phyloP scores from a whole-genome alignment of 2,113 vertebrate genomes.

The Struthidea cinerea region DNA sequence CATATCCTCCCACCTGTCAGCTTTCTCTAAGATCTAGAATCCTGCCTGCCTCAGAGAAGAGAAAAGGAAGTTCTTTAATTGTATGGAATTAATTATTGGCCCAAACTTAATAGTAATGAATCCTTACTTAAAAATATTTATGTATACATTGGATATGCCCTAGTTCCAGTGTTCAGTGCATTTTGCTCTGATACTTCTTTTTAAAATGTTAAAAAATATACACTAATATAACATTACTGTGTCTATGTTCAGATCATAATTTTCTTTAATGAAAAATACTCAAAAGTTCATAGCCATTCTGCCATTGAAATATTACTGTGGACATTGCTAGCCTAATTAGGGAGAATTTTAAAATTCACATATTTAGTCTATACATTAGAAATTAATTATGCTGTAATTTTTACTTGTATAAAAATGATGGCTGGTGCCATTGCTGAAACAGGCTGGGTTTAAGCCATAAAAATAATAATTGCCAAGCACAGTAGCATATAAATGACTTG shows the following conservation, averaged over 20 bases:
- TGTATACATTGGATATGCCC: neutral
- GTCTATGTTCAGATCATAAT: neutral
- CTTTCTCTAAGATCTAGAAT: neutral
- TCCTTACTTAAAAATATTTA: neutral
- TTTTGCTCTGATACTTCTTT: neutral
- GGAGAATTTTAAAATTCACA: neutral
- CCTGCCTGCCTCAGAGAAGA: slow-evolving; percentile 11
- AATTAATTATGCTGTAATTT: neutral
- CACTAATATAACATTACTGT: neutral
- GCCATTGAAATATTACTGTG: neutral
- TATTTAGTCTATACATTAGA: neutral
- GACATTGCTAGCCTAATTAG: neutral
- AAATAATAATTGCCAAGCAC: neutral
- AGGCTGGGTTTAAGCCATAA: neutral
- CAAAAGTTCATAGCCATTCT: neutral
- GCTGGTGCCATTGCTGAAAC: neutral
- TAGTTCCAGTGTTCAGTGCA: neutral
- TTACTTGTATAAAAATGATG: neutral
- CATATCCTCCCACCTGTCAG: neutral
- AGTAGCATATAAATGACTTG: neutral
- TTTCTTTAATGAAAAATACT: neutral
- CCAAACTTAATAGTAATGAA: slow-evolving; percentile 3
- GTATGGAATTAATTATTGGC: neutral
- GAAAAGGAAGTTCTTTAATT: neutral
- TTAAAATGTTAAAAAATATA: neutral